Percentiles rank a stretch among this genome's conserved stretches.
Evolutionary conservation across 2,797 vertebrate genomes (phyloP).

Genomic region (Heterohyrax brucei): DNA sequence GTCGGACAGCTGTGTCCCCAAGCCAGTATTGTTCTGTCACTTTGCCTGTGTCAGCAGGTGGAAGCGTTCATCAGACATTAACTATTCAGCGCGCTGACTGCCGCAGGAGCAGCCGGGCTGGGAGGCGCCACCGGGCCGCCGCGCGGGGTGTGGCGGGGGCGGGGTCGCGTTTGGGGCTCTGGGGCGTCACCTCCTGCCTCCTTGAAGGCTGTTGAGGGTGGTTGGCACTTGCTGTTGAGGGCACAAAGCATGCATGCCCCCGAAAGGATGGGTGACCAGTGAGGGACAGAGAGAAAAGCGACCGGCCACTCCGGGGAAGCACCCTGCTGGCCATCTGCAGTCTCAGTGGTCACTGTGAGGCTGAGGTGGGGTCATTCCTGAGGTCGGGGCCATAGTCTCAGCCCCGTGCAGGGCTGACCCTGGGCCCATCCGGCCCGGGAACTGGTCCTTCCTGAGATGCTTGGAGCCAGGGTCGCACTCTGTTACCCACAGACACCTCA

Average conservation of each 20-base stretch:
- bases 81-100: constrained; percentile 99
- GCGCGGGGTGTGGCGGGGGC: constrained; percentile 87
- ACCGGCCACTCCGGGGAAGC: neutral
- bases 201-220: neutral
- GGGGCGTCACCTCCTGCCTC: neutral
- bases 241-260: neutral
- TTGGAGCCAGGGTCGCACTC: neutral
- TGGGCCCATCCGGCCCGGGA: neutral
- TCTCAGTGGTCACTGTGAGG: neutral
- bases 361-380: neutral
- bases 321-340: neutral
- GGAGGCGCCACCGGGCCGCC: constrained; percentile 92
- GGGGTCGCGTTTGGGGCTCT: constrained; percentile 10
- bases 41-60: constrained; percentile 99
- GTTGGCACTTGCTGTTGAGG: neutral
- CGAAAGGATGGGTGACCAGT: neutral
- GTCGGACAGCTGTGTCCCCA: constrained; percentile 94
- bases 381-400: neutral
- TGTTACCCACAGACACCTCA: neutral
- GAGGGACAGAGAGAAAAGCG: rapidly evolving
- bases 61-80: constrained; percentile 99
- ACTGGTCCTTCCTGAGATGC: neutral
- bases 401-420: neutral
- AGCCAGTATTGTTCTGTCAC: constrained; percentile 97
- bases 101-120: constrained; percentile 93